Conservation (phyloP, 1,140 invertebrate genomes). For the Physella acuta region DNA sequence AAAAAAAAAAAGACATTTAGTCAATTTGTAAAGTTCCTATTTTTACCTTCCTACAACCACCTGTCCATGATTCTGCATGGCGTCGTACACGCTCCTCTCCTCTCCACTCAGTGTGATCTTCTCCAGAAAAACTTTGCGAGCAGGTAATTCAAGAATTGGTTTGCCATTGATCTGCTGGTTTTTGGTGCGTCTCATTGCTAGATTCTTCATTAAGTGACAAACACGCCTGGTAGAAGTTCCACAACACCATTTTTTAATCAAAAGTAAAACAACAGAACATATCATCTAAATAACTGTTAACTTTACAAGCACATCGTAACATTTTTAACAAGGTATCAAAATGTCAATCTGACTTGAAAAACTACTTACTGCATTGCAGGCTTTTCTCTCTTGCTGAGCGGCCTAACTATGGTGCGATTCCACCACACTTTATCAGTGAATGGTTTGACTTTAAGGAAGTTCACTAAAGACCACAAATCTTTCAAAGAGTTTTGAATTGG, state of each 20-base stretch:
- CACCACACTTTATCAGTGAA: slow-evolving; percentile 68
- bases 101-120: slow-evolving; percentile 37
- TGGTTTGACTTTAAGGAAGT: slow-evolving; percentile 77
- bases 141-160: slow-evolving; percentile 38
- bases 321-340: too few relatives aligned
- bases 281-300: too few relatives aligned
- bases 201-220: slow-evolving; percentile 38
- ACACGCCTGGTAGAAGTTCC: too few relatives aligned
- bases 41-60: slow-evolving; percentile 33
- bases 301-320: too few relatives aligned
- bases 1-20: too few relatives aligned
- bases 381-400: slow-evolving; percentile 33
- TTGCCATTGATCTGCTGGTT: slow-evolving; percentile 36
- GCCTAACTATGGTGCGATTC: slow-evolving; percentile 65
- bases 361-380: slow-evolving; percentile 41
- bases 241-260: too few relatives aligned
- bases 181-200: slow-evolving; percentile 43
- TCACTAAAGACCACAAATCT: slow-evolving; percentile 82
- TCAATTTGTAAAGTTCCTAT: too few relatives aligned
- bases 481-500: slow-evolving; percentile 89
- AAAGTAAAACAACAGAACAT: too few relatives aligned
- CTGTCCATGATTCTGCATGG: slow-evolving; percentile 41
- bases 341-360: too few relatives aligned
- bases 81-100: slow-evolving; percentile 39
- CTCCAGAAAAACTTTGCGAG: slow-evolving; percentile 36